A percentile compares a stretch with the other conserved stretches of the same genome.
Evolutionary conservation across 2,888 invertebrate species (phyloP).

Genomic region (Drosophila affinis): DNA sequence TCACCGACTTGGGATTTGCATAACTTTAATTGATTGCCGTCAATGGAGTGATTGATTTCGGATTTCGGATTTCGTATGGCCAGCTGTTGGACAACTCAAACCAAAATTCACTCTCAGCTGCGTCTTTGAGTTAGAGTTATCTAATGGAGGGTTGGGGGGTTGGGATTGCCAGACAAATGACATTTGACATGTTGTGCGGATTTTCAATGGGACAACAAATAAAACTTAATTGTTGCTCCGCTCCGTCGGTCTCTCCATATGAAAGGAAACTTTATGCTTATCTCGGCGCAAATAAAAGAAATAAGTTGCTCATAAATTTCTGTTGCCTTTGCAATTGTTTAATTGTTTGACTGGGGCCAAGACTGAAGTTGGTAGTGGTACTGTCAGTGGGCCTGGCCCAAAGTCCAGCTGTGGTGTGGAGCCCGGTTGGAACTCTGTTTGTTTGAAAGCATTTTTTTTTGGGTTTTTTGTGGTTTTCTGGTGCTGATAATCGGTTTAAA

Average conservation of each 20-base stretch:
- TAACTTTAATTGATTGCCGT: conserved; percentile 60
- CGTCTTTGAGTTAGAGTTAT: conserved; percentile 46
- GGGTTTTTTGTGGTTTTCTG: neutral
- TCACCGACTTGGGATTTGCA: conserved; percentile 19
- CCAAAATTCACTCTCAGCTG: conserved; percentile 34
- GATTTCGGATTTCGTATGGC: conserved; percentile 21
- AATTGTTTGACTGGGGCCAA: conserved; percentile 61
- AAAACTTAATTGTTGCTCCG: conserved; percentile 58
- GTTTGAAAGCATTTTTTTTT: conserved; percentile 44
- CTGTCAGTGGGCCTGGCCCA: conserved; percentile 2
- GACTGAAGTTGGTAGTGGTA: neutral
- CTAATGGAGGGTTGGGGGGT: conserved; percentile 46
- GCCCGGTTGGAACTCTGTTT: neutral
- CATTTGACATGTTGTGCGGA: conserved; percentile 77
- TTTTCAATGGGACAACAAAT: conserved; percentile 45
- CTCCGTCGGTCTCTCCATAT: conserved; percentile 16
- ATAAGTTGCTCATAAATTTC: conserved; percentile 65
- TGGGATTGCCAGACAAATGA: conserved; percentile 76
- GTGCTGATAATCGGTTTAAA: conserved; percentile 71
- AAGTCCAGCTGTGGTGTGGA: conserved; percentile 2
- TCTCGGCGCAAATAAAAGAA: conserved; percentile 47
- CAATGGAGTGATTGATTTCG: conserved; percentile 69
- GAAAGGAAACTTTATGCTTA: conserved; percentile 47
- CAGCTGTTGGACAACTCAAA: conserved; percentile 6
- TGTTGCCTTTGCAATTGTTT: conserved; percentile 68